Percentiles rank a stretch among this genome's conserved stretches.
These are phyloP conservation scores for Squalus acanthias DNA, from an alignment of 2,797 vertebrate species.

Conservation along the genomic window DNA sequence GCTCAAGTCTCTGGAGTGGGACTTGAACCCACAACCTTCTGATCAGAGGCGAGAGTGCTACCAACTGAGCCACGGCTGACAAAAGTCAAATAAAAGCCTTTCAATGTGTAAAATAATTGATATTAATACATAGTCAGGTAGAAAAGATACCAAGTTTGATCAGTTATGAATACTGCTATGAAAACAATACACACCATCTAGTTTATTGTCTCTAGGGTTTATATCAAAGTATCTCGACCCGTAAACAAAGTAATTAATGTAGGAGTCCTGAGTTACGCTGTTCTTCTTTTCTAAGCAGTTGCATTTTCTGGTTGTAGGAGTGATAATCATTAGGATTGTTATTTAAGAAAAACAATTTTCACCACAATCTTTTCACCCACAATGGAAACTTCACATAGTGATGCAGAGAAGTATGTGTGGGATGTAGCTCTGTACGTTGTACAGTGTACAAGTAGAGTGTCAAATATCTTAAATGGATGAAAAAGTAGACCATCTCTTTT, in stretches of 20 bases:
- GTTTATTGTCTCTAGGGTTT: no score
- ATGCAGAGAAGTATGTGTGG: slow-evolving; percentile 4
- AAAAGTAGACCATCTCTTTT: not conserved
- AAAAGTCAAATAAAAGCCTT: not conserved
- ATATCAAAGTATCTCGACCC: not conserved
- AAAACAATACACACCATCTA: not conserved
- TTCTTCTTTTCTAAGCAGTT: not conserved
- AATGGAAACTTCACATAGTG: slow-evolving; percentile 7
- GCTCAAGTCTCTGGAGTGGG: not conserved
- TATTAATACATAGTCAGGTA: not conserved
- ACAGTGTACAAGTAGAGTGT: not conserved
- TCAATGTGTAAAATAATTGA: not conserved
- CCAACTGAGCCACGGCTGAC: not conserved
- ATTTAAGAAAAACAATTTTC: slow-evolving; percentile 1
- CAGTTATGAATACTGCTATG: not conserved
- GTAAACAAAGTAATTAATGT: not conserved
- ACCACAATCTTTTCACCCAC: slow-evolving; percentile 23
- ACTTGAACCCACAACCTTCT: not conserved
- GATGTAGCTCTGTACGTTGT: not conserved
- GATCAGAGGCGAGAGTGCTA: not conserved
- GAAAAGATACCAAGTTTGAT: not conserved
- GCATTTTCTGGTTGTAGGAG: not conserved
- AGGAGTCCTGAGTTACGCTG: not conserved
- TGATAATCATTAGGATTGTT: not conserved
- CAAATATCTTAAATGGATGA: not conserved